Conservation (phyloP, 2,113 vertebrate species). For the Egretta garzetta region DNA sequence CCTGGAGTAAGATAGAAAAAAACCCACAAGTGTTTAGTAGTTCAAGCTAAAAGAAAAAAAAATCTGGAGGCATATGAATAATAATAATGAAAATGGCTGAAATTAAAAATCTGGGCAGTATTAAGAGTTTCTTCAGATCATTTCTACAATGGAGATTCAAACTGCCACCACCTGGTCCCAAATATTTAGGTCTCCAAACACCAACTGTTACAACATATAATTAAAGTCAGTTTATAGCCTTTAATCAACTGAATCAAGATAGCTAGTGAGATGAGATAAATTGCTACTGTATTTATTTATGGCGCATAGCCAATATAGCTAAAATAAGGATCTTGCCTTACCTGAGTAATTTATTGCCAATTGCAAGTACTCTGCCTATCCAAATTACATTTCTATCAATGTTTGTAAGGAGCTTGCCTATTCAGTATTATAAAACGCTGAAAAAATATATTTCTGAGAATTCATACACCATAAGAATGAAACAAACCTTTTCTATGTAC, state of each 20-base stretch:
- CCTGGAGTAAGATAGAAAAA: neutral
- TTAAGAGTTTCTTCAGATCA: neutral
- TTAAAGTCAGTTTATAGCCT: constrained; percentile 34
- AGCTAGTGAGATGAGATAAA: constrained; percentile 19
- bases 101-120: neutral
- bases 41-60: neutral
- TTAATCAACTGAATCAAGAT: constrained; percentile 29
- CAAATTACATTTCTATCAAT: neutral
- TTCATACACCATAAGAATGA: neutral
- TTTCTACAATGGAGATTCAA: constrained; percentile 17
- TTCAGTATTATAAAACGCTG: neutral
- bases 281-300: constrained; percentile 6
- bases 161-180: constrained; percentile 40
- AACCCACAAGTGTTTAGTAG: neutral
- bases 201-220: constrained; percentile 36
- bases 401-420: neutral
- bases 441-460: neutral
- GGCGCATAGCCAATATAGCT: neutral
- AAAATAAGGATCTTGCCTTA: constrained; percentile 15
- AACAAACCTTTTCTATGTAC: neutral
- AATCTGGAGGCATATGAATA: neutral
- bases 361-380: neutral
- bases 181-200: constrained; percentile 57
- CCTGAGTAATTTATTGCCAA: constrained; percentile 1
- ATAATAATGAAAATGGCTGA: neutral